These are phyloP conservation scores for Nesospiza acunhae DNA, from an alignment of 2,113 vertebrate species.

Conservation along the genomic window DNA sequence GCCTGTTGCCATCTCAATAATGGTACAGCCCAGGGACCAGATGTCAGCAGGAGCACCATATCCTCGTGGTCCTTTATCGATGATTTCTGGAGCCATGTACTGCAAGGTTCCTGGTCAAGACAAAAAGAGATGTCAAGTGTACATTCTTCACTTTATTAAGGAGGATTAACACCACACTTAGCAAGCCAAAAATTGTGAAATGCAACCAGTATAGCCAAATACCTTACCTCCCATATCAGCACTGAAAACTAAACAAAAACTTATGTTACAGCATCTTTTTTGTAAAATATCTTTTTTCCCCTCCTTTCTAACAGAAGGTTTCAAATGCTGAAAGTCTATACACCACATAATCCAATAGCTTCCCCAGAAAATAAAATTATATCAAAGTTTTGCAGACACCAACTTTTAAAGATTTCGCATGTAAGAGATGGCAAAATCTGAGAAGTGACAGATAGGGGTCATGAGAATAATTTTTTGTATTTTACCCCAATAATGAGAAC, in stretches of 20 bases:
- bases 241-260: background rate
- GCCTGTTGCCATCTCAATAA: slow-evolving; percentile 85
- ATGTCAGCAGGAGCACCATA: slow-evolving; percentile 82
- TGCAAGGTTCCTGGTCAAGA: slow-evolving; percentile 76
- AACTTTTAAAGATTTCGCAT: background rate
- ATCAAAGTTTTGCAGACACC: background rate
- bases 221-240: background rate
- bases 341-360: background rate
- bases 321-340: background rate
- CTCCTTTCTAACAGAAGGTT: background rate
- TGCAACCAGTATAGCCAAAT: background rate
- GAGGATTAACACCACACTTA: background rate
- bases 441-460: background rate
- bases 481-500: background rate
- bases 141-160: background rate
- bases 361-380: background rate
- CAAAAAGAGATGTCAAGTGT: background rate
- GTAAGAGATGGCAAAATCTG: background rate
- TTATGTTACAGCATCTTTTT: background rate
- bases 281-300: background rate
- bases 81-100: slow-evolving; percentile 86
- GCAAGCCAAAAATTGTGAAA: background rate
- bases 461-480: background rate
- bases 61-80: slow-evolving; percentile 77
- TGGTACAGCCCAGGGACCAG: slow-evolving; percentile 84